Base-by-base conservation (phyloP, 2,888 invertebrate species). In the Thalpophila matura region DNA sequence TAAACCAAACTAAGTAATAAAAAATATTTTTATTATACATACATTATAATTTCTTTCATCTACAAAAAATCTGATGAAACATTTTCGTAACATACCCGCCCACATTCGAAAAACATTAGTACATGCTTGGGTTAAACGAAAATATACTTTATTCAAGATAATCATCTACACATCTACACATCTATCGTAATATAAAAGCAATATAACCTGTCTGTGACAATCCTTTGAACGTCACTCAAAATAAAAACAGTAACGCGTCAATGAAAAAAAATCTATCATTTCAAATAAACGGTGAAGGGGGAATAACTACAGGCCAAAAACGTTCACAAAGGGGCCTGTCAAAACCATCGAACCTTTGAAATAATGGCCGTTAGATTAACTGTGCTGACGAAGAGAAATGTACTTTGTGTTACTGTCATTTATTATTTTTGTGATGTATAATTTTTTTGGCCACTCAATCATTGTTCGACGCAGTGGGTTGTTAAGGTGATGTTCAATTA, bases 291-390 rank as follows among this genome's bases (percentile, higher is more conserved):
- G 58, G 42, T 61, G 40, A 69, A 62, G 66, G 64, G 65, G 60
- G 50, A 45, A 69, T 60, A 70, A 79, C 80, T 77, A 79, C 58
- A 74, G 60, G 18, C 67, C 67, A 55, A 50, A 66, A 74, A 46
- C 26, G 49, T 66, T 75, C 43, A 77, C 75, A 79, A 79, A 79
- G 64, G 60, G 67, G 43, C 65, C 72, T 75, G 79, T 79, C 79
- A 77, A 64, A 75, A 73, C 56, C 79, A 79, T 79, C 77, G 77
- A 79, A 77, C 77, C 80, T 79, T 79, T 79, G 77, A 77, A 77
- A 77, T 79, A 79, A 79, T 79, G 77, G 75, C 35, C 56, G 60
- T 73, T 73, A 75, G 72, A 78, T 78, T 78, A 77, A 76, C 74
- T 73, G 66, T 61, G 53, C 67, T 62, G 77, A 72, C 77, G 69